phyloP scores from a whole-genome alignment of 2,113 vertebrate genomes.

The Bolborhynchus lineola region DNA sequence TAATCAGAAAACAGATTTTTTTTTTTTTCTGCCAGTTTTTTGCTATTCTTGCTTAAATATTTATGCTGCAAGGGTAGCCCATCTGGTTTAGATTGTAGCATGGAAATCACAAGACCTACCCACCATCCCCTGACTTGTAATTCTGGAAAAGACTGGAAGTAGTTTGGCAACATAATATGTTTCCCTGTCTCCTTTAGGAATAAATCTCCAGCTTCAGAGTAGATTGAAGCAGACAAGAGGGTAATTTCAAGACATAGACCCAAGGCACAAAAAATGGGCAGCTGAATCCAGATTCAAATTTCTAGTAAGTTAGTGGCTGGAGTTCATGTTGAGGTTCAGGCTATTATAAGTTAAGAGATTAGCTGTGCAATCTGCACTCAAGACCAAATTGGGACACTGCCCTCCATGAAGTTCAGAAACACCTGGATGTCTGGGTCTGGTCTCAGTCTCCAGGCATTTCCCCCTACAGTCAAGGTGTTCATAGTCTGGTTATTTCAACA shows the following conservation, averaged over 20 bases:
- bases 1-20: conserved; percentile 50
- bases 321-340: not conserved
- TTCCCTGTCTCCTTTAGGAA: conserved; percentile 60
- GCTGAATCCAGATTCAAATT: not conserved
- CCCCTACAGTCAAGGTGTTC: not conserved
- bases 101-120: conserved; percentile 67
- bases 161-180: conserved; percentile 47
- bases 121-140: conserved; percentile 61
- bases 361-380: not conserved
- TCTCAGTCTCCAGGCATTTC: not conserved
- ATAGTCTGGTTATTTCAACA: not conserved
- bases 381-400: not conserved
- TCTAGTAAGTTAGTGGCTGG: not conserved
- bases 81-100: conserved; percentile 73
- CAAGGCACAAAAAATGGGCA: not conserved
- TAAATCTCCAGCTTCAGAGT: conserved; percentile 48
- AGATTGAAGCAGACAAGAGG: conserved; percentile 62
- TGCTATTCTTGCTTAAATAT: not conserved
- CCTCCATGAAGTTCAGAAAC: not conserved
- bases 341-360: not conserved
- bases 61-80: conserved; percentile 40
- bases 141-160: conserved; percentile 66
- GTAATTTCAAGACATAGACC: conserved; percentile 23
- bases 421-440: not conserved
- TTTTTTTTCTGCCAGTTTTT: conserved; percentile 41